phyloP scores from a whole-genome alignment of 2,113 vertebrate genomes.

The Nyctibius bracteatus region DNA sequence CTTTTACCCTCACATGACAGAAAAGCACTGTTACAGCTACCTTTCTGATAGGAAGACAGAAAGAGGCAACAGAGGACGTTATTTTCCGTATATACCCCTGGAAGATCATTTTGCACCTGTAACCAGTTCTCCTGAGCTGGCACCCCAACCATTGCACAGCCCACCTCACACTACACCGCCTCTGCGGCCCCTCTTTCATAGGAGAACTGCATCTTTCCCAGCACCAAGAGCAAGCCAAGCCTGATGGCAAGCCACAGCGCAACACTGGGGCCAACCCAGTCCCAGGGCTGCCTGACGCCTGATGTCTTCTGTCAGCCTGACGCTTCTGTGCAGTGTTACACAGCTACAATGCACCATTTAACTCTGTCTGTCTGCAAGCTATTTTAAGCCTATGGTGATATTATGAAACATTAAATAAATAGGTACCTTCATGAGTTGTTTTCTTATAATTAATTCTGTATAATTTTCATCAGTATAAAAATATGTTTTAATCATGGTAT shows the following conservation, averaged over 20 bases:
- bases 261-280: fast-evolving
- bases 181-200: background rate
- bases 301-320: background rate
- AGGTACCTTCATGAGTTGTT: background rate
- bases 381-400: background rate
- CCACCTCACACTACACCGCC: fast-evolving
- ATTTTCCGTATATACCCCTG: background rate
- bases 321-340: background rate
- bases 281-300: background rate
- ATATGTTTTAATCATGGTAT: background rate
- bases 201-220: background rate
- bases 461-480: background rate
- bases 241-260: background rate
- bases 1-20: background rate
- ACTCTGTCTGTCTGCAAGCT: background rate
- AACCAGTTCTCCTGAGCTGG: background rate
- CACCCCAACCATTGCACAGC: fast-evolving
- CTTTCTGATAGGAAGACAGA: background rate
- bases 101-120: background rate
- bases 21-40: background rate
- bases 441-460: background rate
- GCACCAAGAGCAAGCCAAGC: background rate
- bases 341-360: background rate
- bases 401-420: background rate
- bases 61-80: background rate